Evolutionary conservation across 1,140 invertebrate genomes (phyloP).

Genomic region (Bombyx mandarina): DNA sequence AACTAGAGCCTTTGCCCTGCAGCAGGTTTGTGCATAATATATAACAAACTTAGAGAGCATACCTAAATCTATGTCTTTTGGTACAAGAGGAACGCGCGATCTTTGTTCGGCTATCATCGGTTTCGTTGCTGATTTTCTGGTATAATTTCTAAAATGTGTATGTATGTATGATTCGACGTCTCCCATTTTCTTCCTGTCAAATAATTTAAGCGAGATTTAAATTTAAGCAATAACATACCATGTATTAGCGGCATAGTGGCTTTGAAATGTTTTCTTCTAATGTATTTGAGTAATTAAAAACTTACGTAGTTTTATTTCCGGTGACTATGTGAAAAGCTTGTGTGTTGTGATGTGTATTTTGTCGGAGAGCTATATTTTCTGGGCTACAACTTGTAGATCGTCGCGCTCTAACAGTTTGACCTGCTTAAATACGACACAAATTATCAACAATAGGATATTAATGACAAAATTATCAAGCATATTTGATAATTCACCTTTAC

Average conservation of each 20-base stretch:
- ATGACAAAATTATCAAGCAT: no score
- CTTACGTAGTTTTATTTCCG: no score
- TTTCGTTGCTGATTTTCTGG: neutral
- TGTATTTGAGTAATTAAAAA: no score
- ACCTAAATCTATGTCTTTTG: slow-evolving; percentile 35
- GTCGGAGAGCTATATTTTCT: slow-evolving; percentile 12
- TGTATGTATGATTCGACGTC: slow-evolving; percentile 40
- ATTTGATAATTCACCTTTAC: slow-evolving; percentile 56
- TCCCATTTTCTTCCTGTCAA: slow-evolving; percentile 34
- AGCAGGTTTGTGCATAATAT: no score
- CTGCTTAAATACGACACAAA: no score
- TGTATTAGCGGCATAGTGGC: neutral
- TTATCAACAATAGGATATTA: no score
- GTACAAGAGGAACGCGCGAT: slow-evolving; percentile 33
- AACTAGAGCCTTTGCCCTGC: no score
- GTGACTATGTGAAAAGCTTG: no score
- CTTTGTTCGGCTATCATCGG: slow-evolving; percentile 12
- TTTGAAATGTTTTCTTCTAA: no score
- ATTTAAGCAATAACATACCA: neutral
- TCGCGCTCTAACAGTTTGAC: slow-evolving; percentile 6
- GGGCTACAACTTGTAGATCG: slow-evolving; percentile 25
- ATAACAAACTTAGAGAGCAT: slow-evolving; percentile 1
- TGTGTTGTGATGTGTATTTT: neutral
- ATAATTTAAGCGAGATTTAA: neutral
- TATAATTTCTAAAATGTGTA: slow-evolving; percentile 20